Base-by-base conservation (phyloP, 2,888 invertebrate species). In the Phlogophora meticulosa region DNA sequence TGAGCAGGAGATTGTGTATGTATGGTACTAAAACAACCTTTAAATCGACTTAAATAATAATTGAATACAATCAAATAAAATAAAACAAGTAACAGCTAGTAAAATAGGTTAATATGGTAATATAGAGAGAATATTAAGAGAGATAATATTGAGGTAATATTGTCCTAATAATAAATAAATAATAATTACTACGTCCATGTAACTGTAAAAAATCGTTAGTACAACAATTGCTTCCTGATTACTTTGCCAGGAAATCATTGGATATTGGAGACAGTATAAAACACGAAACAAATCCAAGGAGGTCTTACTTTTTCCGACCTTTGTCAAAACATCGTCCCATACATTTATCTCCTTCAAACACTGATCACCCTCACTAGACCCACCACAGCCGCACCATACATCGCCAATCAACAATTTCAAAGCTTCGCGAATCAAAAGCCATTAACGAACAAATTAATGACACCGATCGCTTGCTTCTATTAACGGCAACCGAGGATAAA, bases 381-480 rank as follows among this genome's bases (percentile, higher is more conserved):
- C 38, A 46, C 22, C 46, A 17, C 15, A n/a, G 10, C 17, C 9
- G 32, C 15, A 28, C n/a, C 22, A 46, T 49, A 46, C 46, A 32
- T 48, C 5, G 38, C 13, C 51, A 36, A 49, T 17, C 43, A 60
- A 55, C 69, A 58, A 74, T 79, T 80, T 68, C 51, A 72, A 28
- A 28, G 55, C 62, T 52, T 22, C 28, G 59, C 61, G 70, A 82
- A 74, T 80, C 62, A 67, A 82, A 78, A 75, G 53, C 74, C 70
- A 83, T 85, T 83, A 84, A 80, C 61, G 62, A 56, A 79, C 76
- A 84, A 88, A 89, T 90, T 89, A 88, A 89, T 88, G 89, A 85
- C 75, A 76, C 66, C 81, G 80, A 85, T 84, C 80, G 85, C 81
- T 80, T 75, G 76, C 74, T 81, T 76, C 83, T 82, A 85, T 89